Percentiles rank a stretch among this genome's conserved stretches.
Evolutionary conservation across 2,888 invertebrate genomes (phyloP).

Genomic region (Electrophaes corylata): DNA sequence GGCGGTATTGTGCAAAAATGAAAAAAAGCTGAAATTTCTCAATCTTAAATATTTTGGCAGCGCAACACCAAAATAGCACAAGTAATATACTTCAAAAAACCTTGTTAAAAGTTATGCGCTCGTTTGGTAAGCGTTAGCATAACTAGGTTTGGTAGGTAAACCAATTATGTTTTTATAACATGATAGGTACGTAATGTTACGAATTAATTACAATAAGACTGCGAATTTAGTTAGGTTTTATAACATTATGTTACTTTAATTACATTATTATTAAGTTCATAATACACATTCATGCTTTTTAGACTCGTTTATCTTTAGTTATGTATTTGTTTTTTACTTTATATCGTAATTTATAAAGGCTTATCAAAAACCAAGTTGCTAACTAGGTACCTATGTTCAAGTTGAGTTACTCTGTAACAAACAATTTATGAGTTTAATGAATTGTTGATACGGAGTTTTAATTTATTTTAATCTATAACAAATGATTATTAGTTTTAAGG

Average conservation of each 20-base stretch:
- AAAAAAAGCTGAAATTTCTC: too few relatives aligned
- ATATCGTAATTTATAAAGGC: slow-evolving; percentile 1
- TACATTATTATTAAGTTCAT: too few relatives aligned
- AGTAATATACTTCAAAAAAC: background rate
- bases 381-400: background rate
- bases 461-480: background rate
- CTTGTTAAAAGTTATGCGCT: background rate
- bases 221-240: background rate
- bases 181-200: background rate
- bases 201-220: background rate
- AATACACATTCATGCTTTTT: too few relatives aligned
- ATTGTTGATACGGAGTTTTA: background rate
- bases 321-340: background rate
- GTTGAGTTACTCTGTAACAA: background rate
- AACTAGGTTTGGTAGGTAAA: background rate
- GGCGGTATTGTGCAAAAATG: too few relatives aligned
- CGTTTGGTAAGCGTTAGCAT: background rate
- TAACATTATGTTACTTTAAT: too few relatives aligned
- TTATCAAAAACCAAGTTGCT: background rate
- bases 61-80: background rate
- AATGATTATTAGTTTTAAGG: too few relatives aligned
- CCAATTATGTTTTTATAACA: background rate
- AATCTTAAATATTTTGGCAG: too few relatives aligned
- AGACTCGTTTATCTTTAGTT: background rate
- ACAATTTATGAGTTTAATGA: background rate